phyloP scores from a whole-genome alignment of 2,113 vertebrate species.

The Empidonax alnorum region DNA sequence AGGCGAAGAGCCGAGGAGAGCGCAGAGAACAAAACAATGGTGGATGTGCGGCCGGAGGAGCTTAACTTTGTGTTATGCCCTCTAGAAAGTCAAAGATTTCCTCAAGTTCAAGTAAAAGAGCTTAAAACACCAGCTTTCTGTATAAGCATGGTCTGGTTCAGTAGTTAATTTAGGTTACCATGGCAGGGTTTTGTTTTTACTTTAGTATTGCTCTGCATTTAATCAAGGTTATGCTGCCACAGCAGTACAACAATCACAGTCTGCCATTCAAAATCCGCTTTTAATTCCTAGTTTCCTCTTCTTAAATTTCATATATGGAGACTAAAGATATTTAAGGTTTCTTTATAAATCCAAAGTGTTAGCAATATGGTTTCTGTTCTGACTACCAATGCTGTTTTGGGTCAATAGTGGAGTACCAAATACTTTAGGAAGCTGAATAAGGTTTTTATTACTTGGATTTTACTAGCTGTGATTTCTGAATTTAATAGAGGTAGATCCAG shows the following conservation, averaged over 20 bases:
- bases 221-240: slow-evolving; percentile 56
- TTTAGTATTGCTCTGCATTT: slow-evolving; percentile 63
- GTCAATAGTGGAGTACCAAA: slow-evolving; percentile 32
- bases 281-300: slow-evolving; percentile 69
- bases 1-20: slow-evolving; percentile 6
- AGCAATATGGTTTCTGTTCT: slow-evolving; percentile 38
- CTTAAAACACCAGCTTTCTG: neutral
- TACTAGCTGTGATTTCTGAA: slow-evolving; percentile 70
- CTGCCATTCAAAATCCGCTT: slow-evolving; percentile 61
- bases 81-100: slow-evolving; percentile 19
- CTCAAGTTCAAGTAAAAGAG: neutral
- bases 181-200: slow-evolving; percentile 66
- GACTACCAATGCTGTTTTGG: slow-evolving; percentile 9
- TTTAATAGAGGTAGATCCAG: slow-evolving; percentile 52
- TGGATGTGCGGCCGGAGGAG: neutral
- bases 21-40: neutral
- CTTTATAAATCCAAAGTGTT: slow-evolving; percentile 62
- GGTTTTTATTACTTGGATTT: slow-evolving; percentile 68
- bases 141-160: slow-evolving; percentile 29
- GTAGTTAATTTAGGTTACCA: slow-evolving; percentile 61
- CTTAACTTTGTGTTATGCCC: neutral
- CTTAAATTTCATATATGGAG: slow-evolving; percentile 65
- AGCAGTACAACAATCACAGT: slow-evolving; percentile 44
- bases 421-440: slow-evolving; percentile 43
- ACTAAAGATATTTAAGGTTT: slow-evolving; percentile 12